Evolutionary conservation across 2,888 invertebrate species (phyloP), one percentile per base, ranked within the genome.

Genomic region (Steromphala cineraria): DNA sequence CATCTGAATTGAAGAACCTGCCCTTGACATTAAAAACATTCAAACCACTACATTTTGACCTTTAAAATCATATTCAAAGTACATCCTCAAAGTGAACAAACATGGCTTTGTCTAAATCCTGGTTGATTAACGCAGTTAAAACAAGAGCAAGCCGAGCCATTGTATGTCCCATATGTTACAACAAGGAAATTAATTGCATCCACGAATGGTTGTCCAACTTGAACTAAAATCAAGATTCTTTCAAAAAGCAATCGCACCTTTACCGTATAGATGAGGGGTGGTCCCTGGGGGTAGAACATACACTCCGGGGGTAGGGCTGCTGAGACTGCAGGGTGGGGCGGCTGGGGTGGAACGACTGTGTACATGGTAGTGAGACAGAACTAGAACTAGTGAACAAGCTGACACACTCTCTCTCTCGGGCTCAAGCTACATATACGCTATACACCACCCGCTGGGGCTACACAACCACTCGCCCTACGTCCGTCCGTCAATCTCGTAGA

Each of bases 321-420:
- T 24, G 46, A 8, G 17, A 53, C 24, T 19, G 76, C 28, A 53
- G 76, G 17, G 62, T 78, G 67, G 15, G 53, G 46, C 31, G 46
- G 53, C 53, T 53, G 76, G 21, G 78, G 40, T 15, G 78, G 78
- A 19, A 78, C 62, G 21, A 78, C 78, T 52, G 78, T 78, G 53
- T 78, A 78, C 78, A 78, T 78, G 10, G 62, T 78, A 52, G 53
- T 17, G 31, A 28, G n/a, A 36, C 28, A 21, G 56, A 36, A 46
- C 46, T 46, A 13, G 46, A 46, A 46, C 46, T 46, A 46, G 71
- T 71, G 62, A 62, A 46, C 46, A 46, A 46, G 46, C 46, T 46
- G 46, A 46, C 46, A 46, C 46, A 46, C 46, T 46, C 46, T 46
- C 46, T 10, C 46, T 1, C 46, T 10, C 1, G n/a, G 46, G 10